Base-by-base conservation (phyloP, 2,888 invertebrate species). In the Dysmachus trigonus region DNA sequence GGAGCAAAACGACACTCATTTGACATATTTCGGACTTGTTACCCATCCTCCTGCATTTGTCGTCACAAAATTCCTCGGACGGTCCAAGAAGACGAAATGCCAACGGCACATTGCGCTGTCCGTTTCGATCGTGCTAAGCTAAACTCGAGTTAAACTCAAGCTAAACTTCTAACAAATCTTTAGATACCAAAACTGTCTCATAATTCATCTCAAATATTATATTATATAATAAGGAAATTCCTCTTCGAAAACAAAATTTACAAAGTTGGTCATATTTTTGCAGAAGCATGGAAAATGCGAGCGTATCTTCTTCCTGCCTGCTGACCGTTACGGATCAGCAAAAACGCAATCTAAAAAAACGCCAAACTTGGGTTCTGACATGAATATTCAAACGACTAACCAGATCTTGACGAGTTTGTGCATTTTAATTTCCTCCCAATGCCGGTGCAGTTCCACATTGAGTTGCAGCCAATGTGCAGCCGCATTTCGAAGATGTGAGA, bases 1-100 rank as follows among this genome's bases (percentile, higher is more conserved):
- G 84, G 86, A 86, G 84, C 86, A 87, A 87, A 87, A 87, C 86
- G 85, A 73, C 35, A 18, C 86, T 86, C 87, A 87, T 87, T 87
- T 86, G 87, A 87, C 87, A 87, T 87, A 87, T 87, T 87, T 87
- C 85, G 87, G 85, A 77, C 86, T 86, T 87, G 38, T 62, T 85
- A 83, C 83, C 83, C 38, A 72, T 72, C 51, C 71, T 38, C 83
- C n/a, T 83, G 83, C 41, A 83, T 72, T 77, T 72, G 72, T 41
- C 38, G 41, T 72, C 38, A 41, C 22, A 72, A 82, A 62, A 71
- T 83, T 83, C 83, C 47, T 72, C 7, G 41, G 83, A 18, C 83
- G 30, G n/a, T 53, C 53, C 53, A 15, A 30, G 82, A 62, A 62
- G 38, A n/a, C 62, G 35, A 33, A 8, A 62, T 71, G 62, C 82